Evolutionary conservation across 2,797 vertebrate species (phyloP).

Genomic region (Myotis pilosus): DNA sequence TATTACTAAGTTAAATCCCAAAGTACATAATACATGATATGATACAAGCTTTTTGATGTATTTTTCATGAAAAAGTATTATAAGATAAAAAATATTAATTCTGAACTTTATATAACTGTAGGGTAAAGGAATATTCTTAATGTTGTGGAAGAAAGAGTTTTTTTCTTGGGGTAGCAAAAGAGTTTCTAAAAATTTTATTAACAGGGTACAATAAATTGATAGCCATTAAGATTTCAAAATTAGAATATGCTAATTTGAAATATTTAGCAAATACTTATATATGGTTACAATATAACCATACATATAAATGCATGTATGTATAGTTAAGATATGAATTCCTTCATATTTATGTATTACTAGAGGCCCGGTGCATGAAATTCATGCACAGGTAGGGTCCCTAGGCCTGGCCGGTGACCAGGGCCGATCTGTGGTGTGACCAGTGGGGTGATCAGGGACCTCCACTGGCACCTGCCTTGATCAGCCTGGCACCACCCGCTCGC

Average conservation of each 20-base stretch:
- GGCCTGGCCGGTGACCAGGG: too few relatives aligned
- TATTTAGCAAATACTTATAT: neutral
- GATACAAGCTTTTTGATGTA: neutral
- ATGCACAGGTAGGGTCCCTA: too few relatives aligned
- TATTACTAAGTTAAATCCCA: neutral
- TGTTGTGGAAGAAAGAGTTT: neutral
- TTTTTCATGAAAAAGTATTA: neutral
- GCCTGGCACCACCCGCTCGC: too few relatives aligned
- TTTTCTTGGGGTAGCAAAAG: slow-evolving; percentile 9
- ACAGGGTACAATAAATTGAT: neutral
- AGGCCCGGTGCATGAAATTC: too few relatives aligned
- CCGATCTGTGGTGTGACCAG: too few relatives aligned
- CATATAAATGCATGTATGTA: neutral
- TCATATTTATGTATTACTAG: neutral
- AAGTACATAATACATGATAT: neutral
- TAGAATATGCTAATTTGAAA: slow-evolving; percentile 16
- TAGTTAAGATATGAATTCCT: neutral
- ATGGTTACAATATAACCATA: neutral
- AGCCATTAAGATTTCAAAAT: neutral
- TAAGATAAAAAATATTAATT: neutral
- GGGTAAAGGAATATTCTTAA: neutral
- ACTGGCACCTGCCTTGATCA: too few relatives aligned
- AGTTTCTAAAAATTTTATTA: slow-evolving; percentile 11
- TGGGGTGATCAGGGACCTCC: too few relatives aligned
- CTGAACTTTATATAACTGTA: neutral